Evolutionary conservation across 2,888 invertebrate genomes (phyloP).

Genomic region (Halictus ligatus): DNA sequence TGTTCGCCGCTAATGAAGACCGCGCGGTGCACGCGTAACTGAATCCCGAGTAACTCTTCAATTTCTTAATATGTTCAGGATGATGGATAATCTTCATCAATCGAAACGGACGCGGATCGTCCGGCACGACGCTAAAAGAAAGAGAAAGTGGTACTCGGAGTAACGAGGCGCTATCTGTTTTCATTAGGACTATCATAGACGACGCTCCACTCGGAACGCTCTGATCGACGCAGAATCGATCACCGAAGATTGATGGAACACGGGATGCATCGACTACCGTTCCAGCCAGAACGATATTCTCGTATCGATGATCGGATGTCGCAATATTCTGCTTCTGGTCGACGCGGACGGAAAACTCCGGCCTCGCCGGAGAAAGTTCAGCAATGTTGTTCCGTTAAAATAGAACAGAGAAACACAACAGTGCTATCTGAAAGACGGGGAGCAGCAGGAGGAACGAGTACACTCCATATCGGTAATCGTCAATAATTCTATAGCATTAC

Average conservation of each 20-base stretch:
- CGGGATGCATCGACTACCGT: neutral
- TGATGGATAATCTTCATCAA: conserved; percentile 3
- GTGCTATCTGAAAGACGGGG: conserved; percentile 2
- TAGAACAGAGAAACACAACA: conserved; percentile 6
- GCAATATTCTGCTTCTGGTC: neutral
- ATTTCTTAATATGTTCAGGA: conserved; percentile 1
- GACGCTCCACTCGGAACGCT: neutral
- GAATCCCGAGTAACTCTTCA: conserved; percentile 7
- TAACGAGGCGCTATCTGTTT: neutral
- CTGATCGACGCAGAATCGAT: neutral
- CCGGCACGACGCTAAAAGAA: neutral
- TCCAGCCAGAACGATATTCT: neutral
- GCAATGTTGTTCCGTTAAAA: neutral
- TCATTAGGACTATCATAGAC: neutral
- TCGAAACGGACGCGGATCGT: neutral
- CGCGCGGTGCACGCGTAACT: neutral
- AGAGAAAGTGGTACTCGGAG: neutral
- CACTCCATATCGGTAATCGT: conserved; percentile 31
- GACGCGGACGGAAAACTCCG: neutral
- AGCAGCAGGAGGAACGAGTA: conserved; percentile 4
- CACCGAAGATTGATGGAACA: neutral
- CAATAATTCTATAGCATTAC: conserved; percentile 36
- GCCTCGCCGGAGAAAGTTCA: conserved; percentile 3
- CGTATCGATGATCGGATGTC: neutral
- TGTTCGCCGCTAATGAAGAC: neutral